Conservation (phyloP, 2,113 vertebrate genomes). For the Dicaeum eximium region DNA sequence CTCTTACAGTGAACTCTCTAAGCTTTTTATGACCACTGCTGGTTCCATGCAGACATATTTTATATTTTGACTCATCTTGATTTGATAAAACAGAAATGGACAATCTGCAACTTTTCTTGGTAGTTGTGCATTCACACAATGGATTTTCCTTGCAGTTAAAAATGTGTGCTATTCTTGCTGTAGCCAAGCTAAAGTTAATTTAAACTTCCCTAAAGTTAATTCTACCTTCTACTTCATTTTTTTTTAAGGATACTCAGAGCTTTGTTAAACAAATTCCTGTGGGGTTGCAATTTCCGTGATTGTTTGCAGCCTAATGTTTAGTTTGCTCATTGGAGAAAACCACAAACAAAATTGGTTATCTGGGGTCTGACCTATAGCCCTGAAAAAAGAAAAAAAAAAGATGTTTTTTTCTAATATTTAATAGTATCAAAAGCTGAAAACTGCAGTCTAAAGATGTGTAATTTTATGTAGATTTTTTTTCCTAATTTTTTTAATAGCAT, state of each 20-base stretch:
- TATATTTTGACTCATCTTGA: not conserved
- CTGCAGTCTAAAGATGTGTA: not conserved
- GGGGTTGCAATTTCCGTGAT: not conserved
- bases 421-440: not conserved
- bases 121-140: not conserved
- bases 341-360: not conserved
- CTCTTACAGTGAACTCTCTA: not conserved
- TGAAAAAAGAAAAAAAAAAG: not conserved
- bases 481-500: not conserved
- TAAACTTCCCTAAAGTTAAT: not conserved
- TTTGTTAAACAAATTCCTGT: not conserved
- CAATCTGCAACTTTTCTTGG: not conserved
- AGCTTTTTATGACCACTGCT: not conserved
- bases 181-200: not conserved
- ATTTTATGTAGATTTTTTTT: not conserved
- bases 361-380: not conserved
- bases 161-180: not conserved
- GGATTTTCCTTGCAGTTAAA: not conserved
- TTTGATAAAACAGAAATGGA: not conserved
- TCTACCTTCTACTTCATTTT: not conserved
- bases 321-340: not conserved
- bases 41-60: not conserved
- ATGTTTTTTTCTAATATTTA: not conserved
- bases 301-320: not conserved
- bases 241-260: not conserved